Percentiles rank a stretch among this genome's conserved stretches.
Evolutionary conservation across 2,797 vertebrate genomes (phyloP).

Genomic region (Lepilemur ruficaudatus): DNA sequence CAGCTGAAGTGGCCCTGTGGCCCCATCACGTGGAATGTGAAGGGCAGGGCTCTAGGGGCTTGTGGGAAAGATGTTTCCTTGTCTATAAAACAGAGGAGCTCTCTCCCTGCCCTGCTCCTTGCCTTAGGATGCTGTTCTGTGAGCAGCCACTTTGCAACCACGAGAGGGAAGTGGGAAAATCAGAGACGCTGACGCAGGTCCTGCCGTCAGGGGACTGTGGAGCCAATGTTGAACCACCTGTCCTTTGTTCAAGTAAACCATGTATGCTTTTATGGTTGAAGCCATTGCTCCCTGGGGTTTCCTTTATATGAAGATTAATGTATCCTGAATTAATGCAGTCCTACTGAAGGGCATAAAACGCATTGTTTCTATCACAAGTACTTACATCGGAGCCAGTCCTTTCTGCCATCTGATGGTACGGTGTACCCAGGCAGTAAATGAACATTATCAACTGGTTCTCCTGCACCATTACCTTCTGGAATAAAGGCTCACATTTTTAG

Average conservation of each 20-base stretch:
- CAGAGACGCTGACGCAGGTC: neutral
- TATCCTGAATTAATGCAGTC: too few relatives aligned
- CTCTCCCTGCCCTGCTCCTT: neutral
- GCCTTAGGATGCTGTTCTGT: neutral
- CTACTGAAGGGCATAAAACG: neutral
- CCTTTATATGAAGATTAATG: neutral
- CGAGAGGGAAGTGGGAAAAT: neutral
- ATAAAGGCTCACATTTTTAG: too few relatives aligned
- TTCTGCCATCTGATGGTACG: neutral
- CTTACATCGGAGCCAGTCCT: too few relatives aligned
- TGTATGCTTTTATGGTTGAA: neutral
- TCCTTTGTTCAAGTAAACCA: too few relatives aligned
- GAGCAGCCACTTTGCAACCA: neutral
- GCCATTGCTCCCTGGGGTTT: neutral
- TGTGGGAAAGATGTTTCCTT: neutral
- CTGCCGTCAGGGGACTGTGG: accelerated
- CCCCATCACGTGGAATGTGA: neutral
- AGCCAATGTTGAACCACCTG: neutral
- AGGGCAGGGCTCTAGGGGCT: neutral
- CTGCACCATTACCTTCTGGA: neutral
- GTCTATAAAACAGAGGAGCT: neutral
- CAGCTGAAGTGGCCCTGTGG: too few relatives aligned
- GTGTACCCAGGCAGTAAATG: neutral
- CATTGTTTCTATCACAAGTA: too few relatives aligned
- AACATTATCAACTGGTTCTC: neutral